Evolutionary conservation across 53 echinoderm and acorn worm genomes (phyloP).

Genomic region (Patiria pectinifera): DNA sequence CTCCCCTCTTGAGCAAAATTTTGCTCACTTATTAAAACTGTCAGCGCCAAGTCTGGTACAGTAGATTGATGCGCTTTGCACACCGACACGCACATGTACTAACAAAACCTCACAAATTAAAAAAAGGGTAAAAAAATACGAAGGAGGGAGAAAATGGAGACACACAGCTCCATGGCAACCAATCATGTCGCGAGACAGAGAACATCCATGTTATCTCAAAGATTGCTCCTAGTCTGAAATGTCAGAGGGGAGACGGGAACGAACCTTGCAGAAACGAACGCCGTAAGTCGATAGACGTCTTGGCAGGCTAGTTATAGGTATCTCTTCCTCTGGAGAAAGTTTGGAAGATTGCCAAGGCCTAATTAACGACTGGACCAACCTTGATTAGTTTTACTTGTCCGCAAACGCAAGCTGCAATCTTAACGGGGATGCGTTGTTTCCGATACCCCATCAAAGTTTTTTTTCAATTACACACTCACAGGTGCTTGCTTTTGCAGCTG

Average conservation of each 20-base stretch:
- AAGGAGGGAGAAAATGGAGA: neutral
- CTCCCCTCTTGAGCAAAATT: neutral
- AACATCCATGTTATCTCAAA: neutral
- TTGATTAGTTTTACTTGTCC: neutral
- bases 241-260: neutral
- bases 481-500: neutral
- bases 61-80: neutral
- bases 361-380: too few relatives aligned
- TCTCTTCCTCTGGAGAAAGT: too few relatives aligned
- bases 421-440: neutral
- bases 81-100: neutral
- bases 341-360: too few relatives aligned
- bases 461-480: neutral
- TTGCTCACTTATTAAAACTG: constrained; percentile 19
- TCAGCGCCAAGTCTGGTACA: neutral
- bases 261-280: neutral
- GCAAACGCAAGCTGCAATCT: neutral
- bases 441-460: too few relatives aligned
- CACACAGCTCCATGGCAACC: neutral
- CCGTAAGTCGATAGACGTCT: neutral
- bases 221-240: neutral
- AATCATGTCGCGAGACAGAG: neutral
- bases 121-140: neutral
- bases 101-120: neutral
- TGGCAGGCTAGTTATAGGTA: too few relatives aligned